Percentiles rank a stretch among this genome's conserved stretches.
Conservation (phyloP, 2,797 vertebrate genomes). For the Sparus aurata region DNA sequence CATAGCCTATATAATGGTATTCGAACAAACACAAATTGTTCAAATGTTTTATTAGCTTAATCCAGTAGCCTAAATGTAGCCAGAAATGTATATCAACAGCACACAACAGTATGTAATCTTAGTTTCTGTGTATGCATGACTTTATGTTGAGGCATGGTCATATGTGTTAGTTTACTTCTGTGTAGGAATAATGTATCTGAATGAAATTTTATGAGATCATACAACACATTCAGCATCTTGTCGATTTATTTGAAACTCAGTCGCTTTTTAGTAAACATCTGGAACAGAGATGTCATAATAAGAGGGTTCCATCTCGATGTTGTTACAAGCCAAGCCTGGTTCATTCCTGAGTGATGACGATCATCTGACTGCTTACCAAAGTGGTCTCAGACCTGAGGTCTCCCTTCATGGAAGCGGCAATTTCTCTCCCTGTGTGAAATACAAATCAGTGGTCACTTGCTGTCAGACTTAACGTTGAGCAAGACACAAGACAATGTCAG, state of each 20-base stretch:
- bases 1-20: neutral
- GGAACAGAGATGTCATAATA: conserved; percentile 18
- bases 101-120: neutral
- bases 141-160: neutral
- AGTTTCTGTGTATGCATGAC: neutral
- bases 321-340: neutral
- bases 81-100: neutral
- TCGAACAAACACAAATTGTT: neutral
- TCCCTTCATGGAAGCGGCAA: conserved; percentile 9
- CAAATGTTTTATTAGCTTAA: neutral
- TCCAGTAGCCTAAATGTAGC: neutral
- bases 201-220: conserved; percentile 17
- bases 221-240: conserved; percentile 33
- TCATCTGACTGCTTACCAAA: conserved; percentile 66
- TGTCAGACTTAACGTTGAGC: neutral
- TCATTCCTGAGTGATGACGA: conserved; percentile 32
- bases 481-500: neutral
- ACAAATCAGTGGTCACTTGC: conserved; percentile 30
- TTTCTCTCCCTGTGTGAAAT: conserved; percentile 68
- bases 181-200: neutral
- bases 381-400: neutral
- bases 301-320: conserved; percentile 4
- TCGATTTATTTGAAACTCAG: conserved; percentile 58
- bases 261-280: conserved; percentile 8
- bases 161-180: neutral